Conservation (phyloP, 2,113 vertebrate species). For the Balaeniceps rex region DNA sequence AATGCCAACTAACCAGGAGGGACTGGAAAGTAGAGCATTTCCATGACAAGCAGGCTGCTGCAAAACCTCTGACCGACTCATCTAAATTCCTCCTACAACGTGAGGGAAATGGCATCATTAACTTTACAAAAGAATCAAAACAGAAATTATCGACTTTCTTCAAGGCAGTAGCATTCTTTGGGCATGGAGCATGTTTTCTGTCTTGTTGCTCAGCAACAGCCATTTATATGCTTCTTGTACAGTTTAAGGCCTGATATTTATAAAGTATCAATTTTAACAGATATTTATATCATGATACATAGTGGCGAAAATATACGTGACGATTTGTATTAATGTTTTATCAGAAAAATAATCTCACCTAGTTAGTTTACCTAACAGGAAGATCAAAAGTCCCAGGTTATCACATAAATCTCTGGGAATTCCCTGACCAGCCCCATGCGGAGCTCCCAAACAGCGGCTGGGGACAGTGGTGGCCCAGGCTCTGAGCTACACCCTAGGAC, state of each 20-base stretch:
- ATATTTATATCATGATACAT: neutral
- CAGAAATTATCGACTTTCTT: neutral
- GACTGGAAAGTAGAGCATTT: neutral
- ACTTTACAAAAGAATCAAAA: neutral
- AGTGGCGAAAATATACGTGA: neutral
- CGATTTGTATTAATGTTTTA: neutral
- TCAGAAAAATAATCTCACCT: neutral
- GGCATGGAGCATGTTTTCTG: accelerated
- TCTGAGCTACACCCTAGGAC: neutral
- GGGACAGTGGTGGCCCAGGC: neutral
- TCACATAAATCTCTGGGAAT: neutral
- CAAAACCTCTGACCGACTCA: neutral
- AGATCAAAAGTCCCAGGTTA: neutral
- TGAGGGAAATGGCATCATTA: neutral
- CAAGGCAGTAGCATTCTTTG: neutral
- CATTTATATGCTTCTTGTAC: neutral
- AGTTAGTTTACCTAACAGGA: neutral
- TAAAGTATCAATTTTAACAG: neutral
- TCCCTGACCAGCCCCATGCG: neutral
- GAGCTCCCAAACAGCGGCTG: neutral
- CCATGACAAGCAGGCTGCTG: neutral
- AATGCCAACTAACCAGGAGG: neutral
- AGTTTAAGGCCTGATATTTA: neutral
- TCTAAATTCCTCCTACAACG: neutral
- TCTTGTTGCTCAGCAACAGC: neutral